Percentiles rank a stretch among this genome's conserved stretches.
These are phyloP conservation scores for Abscondita cerata DNA, from an alignment of 2,888 invertebrate genomes.

Conservation along the genomic window DNA sequence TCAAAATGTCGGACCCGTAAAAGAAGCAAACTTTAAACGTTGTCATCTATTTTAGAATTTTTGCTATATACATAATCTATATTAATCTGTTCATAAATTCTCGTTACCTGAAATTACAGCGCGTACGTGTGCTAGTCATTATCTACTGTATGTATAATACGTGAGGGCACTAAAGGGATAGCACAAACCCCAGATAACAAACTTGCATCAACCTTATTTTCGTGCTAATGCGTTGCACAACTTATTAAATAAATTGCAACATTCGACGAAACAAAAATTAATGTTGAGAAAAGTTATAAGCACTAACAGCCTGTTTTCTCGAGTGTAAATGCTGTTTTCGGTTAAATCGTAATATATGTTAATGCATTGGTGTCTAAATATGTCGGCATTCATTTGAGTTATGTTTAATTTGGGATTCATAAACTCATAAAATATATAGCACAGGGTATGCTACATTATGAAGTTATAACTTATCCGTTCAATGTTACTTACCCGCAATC, in stretches of 20 bases:
- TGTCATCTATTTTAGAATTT: not conserved
- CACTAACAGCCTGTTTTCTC: conserved; percentile 7
- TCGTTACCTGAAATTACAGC: conserved; percentile 20
- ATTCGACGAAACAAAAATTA: conserved; percentile 10
- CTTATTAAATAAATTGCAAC: conserved; percentile 9
- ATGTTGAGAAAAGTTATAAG: not conserved
- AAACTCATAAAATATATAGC: conserved; percentile 23
- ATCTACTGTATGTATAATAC: conserved; percentile 26
- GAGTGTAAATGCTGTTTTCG: conserved; percentile 24
- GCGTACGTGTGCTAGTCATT: conserved; percentile 30
- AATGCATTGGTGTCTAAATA: conserved; percentile 28
- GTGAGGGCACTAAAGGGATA: conserved; percentile 32
- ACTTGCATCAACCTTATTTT: conserved; percentile 27
- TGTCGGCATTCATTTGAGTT: conserved; percentile 31
- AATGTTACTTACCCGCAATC: conserved; percentile 3
- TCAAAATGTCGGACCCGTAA: conserved; percentile 1
- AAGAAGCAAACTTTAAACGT: conserved; percentile 1
- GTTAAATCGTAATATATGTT: conserved; percentile 31
- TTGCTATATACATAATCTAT: not conserved
- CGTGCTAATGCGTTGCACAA: conserved; percentile 25
- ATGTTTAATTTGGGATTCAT: conserved; percentile 33
- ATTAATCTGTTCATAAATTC: conserved; percentile 16
- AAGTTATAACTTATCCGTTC: conserved; percentile 26
- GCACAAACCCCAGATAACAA: conserved; percentile 24
- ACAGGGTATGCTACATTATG: conserved; percentile 13